Evolutionary conservation across 2,797 vertebrate species (phyloP), one percentile per base, ranked within the genome.

Genomic region (Mastacembelus armatus): DNA sequence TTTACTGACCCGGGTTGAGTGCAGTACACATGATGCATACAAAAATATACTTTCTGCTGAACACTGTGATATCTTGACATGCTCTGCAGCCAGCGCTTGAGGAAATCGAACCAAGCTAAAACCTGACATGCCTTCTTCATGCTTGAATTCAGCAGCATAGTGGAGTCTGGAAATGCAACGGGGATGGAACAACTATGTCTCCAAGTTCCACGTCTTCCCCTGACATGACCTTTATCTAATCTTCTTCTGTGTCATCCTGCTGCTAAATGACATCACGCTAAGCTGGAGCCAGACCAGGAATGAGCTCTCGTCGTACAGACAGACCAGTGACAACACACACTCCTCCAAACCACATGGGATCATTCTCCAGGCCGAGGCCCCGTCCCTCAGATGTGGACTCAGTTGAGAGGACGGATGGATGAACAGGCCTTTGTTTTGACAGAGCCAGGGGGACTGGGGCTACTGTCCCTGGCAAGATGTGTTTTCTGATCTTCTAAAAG

Each of bases 391-490:
- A 87, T 87, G 82, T 85, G 81, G 83, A 85, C 79, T 80, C 69
- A 76, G 80, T 77, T 47, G 83, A 81, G 76, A 55, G 81, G 72
- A 80, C 40, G 78, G 81, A 78, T 84, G 81, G 81, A 71, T 81
- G 84, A 83, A 30, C 85, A 76, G 77, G 74, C 59, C 74, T 88
- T 84, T 85, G 75, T 85, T 83, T 80, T 85, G 85, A 89, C 82
- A 57, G 77, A 81, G 39, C 70, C 74, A 2, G n/a, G 16, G 81
- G 80, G 85, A 82, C 71, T 15, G 56, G 55, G 80, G 77, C 74
- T 67, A 70, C 61, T 48, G 65, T 81, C 74, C 22, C 64, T 24
- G 59, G 30, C 32, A 35, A 64, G 71, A 66, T 55, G 62, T 71
- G 72, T 56, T 75, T 77, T 85, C 64, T 81, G 71, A 73, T 78